Base-by-base conservation (phyloP, 2,113 vertebrate species). In the Colinus virginianus region DNA sequence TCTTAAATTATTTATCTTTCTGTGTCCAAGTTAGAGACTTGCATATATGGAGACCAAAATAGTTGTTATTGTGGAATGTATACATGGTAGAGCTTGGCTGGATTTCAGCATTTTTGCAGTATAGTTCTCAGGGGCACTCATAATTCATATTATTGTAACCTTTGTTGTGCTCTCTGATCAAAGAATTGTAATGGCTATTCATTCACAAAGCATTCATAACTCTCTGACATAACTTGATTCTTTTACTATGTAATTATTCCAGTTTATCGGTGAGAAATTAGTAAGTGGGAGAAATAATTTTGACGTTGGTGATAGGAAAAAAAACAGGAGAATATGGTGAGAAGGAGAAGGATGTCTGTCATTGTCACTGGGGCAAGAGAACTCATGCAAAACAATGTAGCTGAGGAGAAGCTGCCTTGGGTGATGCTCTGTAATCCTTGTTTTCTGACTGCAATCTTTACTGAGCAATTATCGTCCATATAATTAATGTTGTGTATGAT, bases 1-100 rank as follows among this genome's bases (percentile, higher is more conserved):
- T 90, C 83, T 77, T 78, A 53, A 38, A 6, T 82, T 78, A 64
- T 93, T 93, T 96, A 58, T 84, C 48, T 81, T 90, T 75, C 43
- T 81, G 4, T 91, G 74, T 46, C 14, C 23, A 38, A 76, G 62
- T 63, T 90, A 46, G 38, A 88, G 56, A 61, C 71, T 78, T 72
- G 28, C 38, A 26, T 55, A 13, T 20, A 62, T 71, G 32, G 38
- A 63, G 42, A 70, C 46, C 82, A 43, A 88, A 94, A 80, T 51
- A 95, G 42, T 40, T 80, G n/a, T 88, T 91, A 38, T 42, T 83
- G 25, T 75, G 66, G 76, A 81, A 86, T 32, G 30, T 42, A 19
- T 84, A 42, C 2, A 3, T 71, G 45, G 58, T 68, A 62, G 53
- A 17, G 61, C 71, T 95, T 87, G 17, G n/a, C 70, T 71, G 13